phyloP scores from a whole-genome alignment of 2,888 invertebrate species.

The Chydorus sphaericus region DNA sequence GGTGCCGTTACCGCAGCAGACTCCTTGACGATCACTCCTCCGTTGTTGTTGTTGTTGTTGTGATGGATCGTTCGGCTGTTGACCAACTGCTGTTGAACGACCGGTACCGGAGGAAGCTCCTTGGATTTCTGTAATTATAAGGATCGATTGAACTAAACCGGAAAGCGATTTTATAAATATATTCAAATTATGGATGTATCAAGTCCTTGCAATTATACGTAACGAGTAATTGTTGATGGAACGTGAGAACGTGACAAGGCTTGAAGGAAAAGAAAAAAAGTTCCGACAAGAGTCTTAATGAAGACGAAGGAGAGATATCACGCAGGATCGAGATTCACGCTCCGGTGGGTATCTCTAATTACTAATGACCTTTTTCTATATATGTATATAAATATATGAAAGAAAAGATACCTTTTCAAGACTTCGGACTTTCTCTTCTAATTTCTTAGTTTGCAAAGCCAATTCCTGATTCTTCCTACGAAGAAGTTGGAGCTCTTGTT shows the following conservation, averaged over 20 bases:
- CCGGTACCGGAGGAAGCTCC: slow-evolving; percentile 5
- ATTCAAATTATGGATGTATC: background rate
- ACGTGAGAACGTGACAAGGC: too few species aligned
- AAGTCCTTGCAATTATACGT: background rate
- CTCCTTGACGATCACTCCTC: background rate
- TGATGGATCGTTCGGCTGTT: background rate
- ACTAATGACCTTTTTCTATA: background rate
- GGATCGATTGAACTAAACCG: too few species aligned
- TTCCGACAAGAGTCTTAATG: too few species aligned
- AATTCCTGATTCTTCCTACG: slow-evolving; percentile 31
- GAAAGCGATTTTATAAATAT: too few species aligned
- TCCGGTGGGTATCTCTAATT: background rate
- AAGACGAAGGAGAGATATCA: too few species aligned
- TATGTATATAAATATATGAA: too few species aligned
- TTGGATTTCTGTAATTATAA: slow-evolving; percentile 3
- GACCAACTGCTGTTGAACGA: background rate
- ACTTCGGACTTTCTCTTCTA: slow-evolving; percentile 27
- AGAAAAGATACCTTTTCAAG: slow-evolving; percentile 20
- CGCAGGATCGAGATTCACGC: too few species aligned
- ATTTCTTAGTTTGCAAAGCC: slow-evolving; percentile 26
- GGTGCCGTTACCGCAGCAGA: background rate
- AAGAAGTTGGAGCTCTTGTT: slow-evolving; percentile 30
- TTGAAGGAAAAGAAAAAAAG: too few species aligned
- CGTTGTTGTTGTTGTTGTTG: slow-evolving; percentile 7
- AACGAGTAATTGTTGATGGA: background rate